phyloP scores from a whole-genome alignment of 1,140 invertebrate species.

The Holotrichia oblita region DNA sequence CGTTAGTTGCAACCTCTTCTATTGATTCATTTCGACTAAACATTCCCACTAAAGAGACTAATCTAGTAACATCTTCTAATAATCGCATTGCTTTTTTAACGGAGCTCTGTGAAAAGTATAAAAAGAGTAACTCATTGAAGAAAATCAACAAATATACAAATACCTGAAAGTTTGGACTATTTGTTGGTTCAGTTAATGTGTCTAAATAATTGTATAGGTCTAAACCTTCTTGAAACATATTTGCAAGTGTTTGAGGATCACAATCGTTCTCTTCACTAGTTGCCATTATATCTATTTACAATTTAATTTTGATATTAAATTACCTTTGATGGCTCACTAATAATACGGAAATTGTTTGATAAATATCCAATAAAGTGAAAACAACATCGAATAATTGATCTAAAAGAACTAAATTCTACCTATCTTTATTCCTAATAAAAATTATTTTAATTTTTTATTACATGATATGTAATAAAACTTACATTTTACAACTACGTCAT shows the following conservation, averaged over 20 bases:
- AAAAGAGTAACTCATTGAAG: neutral
- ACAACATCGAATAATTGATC: neutral
- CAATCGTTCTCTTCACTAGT: conserved; percentile 40
- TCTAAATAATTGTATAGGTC: conserved; percentile 67
- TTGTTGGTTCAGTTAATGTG: conserved; percentile 67
- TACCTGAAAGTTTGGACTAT: conserved; percentile 70
- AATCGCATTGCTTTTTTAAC: conserved; percentile 75
- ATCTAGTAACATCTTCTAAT: conserved; percentile 79
- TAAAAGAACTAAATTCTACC: neutral
- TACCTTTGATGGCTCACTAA: neutral
- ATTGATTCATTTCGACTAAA: conserved; percentile 90
- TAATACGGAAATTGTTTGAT: neutral
- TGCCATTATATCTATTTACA: conserved; percentile 29
- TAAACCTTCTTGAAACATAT: conserved; percentile 71
- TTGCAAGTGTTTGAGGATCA: conserved; percentile 59
- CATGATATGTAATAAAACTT: too few relatives aligned
- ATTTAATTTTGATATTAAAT: conserved; percentile 21
- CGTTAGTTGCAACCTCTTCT: conserved; percentile 86
- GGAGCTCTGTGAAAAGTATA: conserved; percentile 46
- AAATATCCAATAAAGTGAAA: too few relatives aligned
- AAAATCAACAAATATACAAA: conserved; percentile 3
- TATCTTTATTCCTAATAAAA: neutral
- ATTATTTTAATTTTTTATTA: neutral
- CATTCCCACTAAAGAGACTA: conserved; percentile 81
- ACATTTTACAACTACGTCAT: too few relatives aligned